These are phyloP conservation scores for Entomobrya proxima DNA, from an alignment of 2,888 invertebrate genomes.

Conservation along the genomic window DNA sequence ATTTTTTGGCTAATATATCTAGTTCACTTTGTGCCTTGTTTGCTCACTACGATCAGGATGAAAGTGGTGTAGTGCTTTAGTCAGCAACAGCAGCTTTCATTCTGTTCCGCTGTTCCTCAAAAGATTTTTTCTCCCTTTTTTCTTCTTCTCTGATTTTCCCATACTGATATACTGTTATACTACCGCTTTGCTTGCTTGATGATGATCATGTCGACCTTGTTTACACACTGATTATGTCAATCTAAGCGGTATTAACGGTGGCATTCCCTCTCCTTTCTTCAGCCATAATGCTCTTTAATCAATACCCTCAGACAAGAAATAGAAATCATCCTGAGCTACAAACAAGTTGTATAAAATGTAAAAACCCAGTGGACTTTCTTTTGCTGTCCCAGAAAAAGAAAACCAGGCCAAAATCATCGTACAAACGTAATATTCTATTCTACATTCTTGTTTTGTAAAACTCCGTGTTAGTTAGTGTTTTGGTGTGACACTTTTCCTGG, in stretches of 20 bases:
- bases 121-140: not conserved
- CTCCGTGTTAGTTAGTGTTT: too few species aligned
- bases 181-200: too few species aligned
- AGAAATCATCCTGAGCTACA: too few species aligned
- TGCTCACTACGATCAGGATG: not conserved
- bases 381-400: slow-evolving; percentile 27
- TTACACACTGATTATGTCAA: slow-evolving; percentile 65
- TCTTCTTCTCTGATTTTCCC: slow-evolving; percentile 22
- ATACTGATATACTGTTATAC: slow-evolving; percentile 51
- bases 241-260: slow-evolving; percentile 51
- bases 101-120: not conserved
- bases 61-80: slow-evolving; percentile 1
- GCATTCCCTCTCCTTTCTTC: not conserved
- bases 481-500: not conserved
- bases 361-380: not conserved
- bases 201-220: slow-evolving; percentile 48
- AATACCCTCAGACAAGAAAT: too few species aligned
- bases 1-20: not conserved
- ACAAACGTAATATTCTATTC: slow-evolving; percentile 5
- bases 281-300: not conserved
- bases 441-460: not conserved
- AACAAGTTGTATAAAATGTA: too few species aligned
- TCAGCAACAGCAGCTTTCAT: not conserved
- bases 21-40: not conserved
- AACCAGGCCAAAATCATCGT: slow-evolving; percentile 10